Evolutionary conservation across 2,888 invertebrate genomes (phyloP).

Genomic region (Ceratothoa steindachneri): DNA sequence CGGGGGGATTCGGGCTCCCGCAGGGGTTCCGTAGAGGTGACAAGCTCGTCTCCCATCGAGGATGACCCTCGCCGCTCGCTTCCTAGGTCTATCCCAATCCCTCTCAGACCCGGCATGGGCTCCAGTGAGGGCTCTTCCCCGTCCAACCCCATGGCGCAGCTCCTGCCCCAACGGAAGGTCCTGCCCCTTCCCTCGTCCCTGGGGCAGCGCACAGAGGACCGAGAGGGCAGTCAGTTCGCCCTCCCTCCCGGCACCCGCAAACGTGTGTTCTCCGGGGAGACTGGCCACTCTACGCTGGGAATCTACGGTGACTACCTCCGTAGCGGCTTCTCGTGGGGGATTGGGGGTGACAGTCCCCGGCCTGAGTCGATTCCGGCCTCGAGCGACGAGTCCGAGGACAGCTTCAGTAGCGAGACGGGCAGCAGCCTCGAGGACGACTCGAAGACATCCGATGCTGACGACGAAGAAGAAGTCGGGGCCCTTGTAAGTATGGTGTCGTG

Average conservation of each 20-base stretch:
- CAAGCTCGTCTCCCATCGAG: neutral
- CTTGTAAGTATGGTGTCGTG: neutral
- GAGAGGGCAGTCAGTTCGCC: neutral
- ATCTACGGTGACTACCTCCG: neutral
- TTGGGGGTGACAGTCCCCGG: neutral
- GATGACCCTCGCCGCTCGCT: neutral
- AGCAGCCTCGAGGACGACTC: neutral
- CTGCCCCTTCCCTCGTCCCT: neutral
- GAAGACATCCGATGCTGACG: neutral
- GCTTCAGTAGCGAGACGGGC: neutral
- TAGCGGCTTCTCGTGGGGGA: neutral
- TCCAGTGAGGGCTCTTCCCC: conserved; percentile 1
- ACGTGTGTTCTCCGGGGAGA: neutral
- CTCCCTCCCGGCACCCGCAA: neutral
- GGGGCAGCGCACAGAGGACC: neutral
- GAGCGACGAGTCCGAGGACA: neutral
- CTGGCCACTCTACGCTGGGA: neutral
- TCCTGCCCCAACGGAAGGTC: neutral
- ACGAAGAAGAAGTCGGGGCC: neutral
- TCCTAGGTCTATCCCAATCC: neutral
- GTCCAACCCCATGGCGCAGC: neutral
- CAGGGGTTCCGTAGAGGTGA: neutral
- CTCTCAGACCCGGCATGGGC: neutral
- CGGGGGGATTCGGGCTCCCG: neutral
- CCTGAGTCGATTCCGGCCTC: neutral